These are phyloP conservation scores for Entomyzon cyanotis DNA, from an alignment of 2,113 vertebrate genomes.

Conservation along the genomic window DNA sequence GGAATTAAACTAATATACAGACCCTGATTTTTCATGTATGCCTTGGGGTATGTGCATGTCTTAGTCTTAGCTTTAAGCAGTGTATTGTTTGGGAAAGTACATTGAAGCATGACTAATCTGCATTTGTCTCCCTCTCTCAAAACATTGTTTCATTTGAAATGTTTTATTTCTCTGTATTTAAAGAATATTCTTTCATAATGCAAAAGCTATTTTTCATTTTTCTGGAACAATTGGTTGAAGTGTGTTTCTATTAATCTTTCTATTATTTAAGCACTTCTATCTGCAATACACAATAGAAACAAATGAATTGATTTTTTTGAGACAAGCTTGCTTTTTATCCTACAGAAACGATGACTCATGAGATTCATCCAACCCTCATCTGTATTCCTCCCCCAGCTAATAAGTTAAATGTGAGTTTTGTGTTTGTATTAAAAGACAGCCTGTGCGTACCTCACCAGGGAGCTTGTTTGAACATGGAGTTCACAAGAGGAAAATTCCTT, in stretches of 20 bases:
- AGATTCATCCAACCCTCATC: constrained; percentile 49
- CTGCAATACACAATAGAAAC: constrained; percentile 56
- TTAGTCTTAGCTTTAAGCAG: neutral
- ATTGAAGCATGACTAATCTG: constrained; percentile 5
- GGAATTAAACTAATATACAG: neutral
- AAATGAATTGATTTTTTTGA: constrained; percentile 71
- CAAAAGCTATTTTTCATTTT: constrained; percentile 58
- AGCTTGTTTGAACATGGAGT: constrained; percentile 21
- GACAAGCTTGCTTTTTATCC: constrained; percentile 64
- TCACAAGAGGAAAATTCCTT: constrained; percentile 1
- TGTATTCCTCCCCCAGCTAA: constrained; percentile 69
- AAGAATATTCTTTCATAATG: constrained; percentile 31
- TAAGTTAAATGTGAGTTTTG: constrained; percentile 70
- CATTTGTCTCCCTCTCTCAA: neutral
- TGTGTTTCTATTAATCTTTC: constrained; percentile 64
- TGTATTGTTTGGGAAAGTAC: constrained; percentile 14
- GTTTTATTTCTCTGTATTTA: constrained; percentile 39
- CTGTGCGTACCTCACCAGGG: constrained; percentile 21
- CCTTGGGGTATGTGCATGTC: neutral
- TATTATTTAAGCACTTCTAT: constrained; percentile 62
- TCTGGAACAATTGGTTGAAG: constrained; percentile 52
- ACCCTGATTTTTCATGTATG: neutral
- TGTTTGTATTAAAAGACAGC: constrained; percentile 46
- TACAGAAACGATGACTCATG: constrained; percentile 70
- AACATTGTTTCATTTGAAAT: constrained; percentile 10